Conservation (phyloP, 2,888 invertebrate species). For the Arrhopalites spinosus region DNA sequence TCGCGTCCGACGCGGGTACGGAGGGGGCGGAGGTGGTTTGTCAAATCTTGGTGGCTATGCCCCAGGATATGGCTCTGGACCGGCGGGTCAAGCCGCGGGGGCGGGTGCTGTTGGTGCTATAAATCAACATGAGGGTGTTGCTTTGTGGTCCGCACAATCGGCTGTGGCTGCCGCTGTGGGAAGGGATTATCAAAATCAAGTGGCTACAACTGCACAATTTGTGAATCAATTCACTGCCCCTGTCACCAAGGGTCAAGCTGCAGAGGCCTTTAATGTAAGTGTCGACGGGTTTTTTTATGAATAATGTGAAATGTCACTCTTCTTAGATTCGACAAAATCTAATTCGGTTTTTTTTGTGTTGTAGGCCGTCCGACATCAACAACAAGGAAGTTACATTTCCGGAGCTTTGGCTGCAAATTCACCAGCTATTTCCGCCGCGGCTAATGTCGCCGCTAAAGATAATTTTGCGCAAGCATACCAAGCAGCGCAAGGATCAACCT, state of each 20-base stretch:
- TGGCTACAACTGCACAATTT: constrained; percentile 54
- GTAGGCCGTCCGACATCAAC: constrained; percentile 48
- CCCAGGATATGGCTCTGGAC: constrained; percentile 45
- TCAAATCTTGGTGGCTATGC: constrained; percentile 43
- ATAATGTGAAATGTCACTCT: too few relatives aligned
- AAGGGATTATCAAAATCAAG: constrained; percentile 52
- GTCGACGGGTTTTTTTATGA: constrained; percentile 19
- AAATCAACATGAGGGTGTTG: constrained; percentile 43
- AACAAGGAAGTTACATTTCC: constrained; percentile 48
- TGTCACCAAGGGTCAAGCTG: constrained; percentile 52
- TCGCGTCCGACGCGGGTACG: constrained; percentile 36
- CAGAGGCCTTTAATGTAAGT: constrained; percentile 46
- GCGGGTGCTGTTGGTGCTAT: constrained; percentile 37
- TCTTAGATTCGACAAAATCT: too few relatives aligned
- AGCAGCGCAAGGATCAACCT: constrained; percentile 44
- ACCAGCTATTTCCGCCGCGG: constrained; percentile 48
- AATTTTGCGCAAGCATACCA: constrained; percentile 53
- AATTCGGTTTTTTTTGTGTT: background rate
- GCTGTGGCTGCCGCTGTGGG: constrained; percentile 54
- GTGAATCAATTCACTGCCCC: constrained; percentile 54
- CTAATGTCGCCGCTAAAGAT: constrained; percentile 43
- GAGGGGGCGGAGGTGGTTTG: constrained; percentile 40
- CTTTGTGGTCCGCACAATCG: constrained; percentile 48
- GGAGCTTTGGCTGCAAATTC: constrained; percentile 47
- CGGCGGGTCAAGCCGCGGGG: constrained; percentile 46